phyloP scores from a whole-genome alignment of 2,888 invertebrate species.

The Andrena camellia region DNA sequence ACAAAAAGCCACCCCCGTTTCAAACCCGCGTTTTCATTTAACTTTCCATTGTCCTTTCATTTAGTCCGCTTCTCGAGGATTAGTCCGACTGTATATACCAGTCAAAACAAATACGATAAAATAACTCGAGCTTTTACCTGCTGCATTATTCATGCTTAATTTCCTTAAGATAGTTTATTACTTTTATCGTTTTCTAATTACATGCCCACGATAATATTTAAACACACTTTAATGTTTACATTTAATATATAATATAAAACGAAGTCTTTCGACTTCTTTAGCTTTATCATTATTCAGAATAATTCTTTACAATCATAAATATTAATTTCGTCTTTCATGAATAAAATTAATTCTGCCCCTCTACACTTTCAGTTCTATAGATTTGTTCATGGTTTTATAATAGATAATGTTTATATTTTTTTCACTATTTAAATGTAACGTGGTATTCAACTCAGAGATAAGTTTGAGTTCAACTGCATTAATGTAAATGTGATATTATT shows the following conservation, averaged over 20 bases:
- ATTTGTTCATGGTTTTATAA: neutral
- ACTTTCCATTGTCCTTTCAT: conserved; percentile 4
- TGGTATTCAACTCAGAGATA: no score
- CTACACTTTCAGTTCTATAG: neutral
- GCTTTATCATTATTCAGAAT: neutral
- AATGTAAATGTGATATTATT: no score
- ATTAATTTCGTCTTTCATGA: neutral
- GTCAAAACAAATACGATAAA: neutral
- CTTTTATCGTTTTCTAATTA: no score
- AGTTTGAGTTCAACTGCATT: no score
- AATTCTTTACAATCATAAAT: neutral
- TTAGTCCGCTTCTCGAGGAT: neutral
- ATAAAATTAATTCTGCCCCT: neutral
- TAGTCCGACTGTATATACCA: neutral
- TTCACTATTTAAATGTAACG: no score
- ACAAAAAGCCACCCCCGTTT: conserved; percentile 5
- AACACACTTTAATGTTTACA: neutral
- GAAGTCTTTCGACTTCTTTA: neutral
- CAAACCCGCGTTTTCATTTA: conserved; percentile 8
- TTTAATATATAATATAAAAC: neutral
- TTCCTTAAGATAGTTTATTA: no score
- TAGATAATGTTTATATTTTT: no score
- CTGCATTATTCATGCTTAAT: no score
- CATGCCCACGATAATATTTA: no score
- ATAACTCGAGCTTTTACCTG: neutral